Conservation (phyloP, 2,113 vertebrate species). For the Eolophus roseicapilla region DNA sequence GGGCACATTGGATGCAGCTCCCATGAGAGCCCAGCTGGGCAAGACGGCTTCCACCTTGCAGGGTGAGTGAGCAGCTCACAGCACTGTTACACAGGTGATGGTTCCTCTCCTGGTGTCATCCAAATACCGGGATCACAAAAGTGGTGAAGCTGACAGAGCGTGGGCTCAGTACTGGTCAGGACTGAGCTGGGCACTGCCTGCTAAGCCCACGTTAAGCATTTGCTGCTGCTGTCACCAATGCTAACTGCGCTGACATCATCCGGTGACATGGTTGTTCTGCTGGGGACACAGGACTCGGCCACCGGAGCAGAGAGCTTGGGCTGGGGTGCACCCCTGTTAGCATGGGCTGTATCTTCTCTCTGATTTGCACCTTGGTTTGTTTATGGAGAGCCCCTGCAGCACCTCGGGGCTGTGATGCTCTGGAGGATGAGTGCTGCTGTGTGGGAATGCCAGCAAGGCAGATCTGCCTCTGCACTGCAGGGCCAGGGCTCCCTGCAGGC, state of each 20-base stretch:
- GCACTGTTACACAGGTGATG: fast-evolving
- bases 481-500: neutral
- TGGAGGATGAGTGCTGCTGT: neutral
- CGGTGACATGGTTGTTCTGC: neutral
- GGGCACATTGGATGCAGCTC: neutral
- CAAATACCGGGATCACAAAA: fast-evolving
- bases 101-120: neutral
- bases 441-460: neutral
- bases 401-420: fast-evolving
- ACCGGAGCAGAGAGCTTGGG: fast-evolving
- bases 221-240: neutral
- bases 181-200: neutral
- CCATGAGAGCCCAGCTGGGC: neutral
- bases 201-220: neutral
- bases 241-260: neutral
- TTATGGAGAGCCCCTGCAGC: neutral
- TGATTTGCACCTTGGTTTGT: neutral
- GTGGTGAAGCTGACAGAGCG: fast-evolving
- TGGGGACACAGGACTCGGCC: neutral
- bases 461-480: neutral
- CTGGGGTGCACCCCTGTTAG: neutral
- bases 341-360: neutral
- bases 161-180: neutral
- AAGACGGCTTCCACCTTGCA: fast-evolving
- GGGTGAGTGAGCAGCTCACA: neutral